Evolutionary conservation across 2,797 vertebrate genomes (phyloP), one percentile per base, ranked within the genome.

Genomic region (Peromyscus melanophrys): DNA sequence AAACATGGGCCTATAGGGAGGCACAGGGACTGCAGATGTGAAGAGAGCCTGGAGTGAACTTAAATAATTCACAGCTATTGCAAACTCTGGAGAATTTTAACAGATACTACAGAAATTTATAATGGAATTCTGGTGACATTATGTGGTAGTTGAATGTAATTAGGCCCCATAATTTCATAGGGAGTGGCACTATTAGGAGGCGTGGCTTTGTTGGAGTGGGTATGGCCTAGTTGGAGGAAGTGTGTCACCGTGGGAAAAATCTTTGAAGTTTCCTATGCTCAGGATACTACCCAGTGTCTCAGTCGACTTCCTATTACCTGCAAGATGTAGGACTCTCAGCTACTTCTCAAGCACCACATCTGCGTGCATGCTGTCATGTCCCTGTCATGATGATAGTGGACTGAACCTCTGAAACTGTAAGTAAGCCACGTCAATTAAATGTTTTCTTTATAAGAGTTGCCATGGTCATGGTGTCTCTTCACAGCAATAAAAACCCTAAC

Each of bases 41-140:
- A 95, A 83, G 40, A 52, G 55, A 92, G 9, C 12, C 37, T 92
- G 34, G 81, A 88, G 27, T 49, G 25, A 95, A 55, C 23, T 78
- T 75, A 88, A 63, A 59, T 90, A 92, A 94, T 95, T 82, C 0
- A 4, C 4, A 85, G 52, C 27, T 21, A 34, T 92, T 80, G 27
- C 8, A 95, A 78, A 0, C 77, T 95, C 43, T 76, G 49, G 46
- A 89, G 31, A 91, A 69, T 90, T 95, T 96, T 94, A 86, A 6
- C 82, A 85, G 90, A 69, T 83, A 71, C 93, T 71, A 93, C 46
- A 83, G 69, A 86, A 89, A 93, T 84, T 90, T 81, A 52, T 81
- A 43, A 78, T 91, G 25, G 57, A 78, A 91, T 89, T 90, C 80
- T 93, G 49, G 9, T 76, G 69, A 96, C 82, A 29, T 55, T 73